A percentile compares a stretch with the other conserved stretches of the same genome.
Conservation (phyloP, 2,888 invertebrate genomes). For the Sphecodes monilicornis region DNA sequence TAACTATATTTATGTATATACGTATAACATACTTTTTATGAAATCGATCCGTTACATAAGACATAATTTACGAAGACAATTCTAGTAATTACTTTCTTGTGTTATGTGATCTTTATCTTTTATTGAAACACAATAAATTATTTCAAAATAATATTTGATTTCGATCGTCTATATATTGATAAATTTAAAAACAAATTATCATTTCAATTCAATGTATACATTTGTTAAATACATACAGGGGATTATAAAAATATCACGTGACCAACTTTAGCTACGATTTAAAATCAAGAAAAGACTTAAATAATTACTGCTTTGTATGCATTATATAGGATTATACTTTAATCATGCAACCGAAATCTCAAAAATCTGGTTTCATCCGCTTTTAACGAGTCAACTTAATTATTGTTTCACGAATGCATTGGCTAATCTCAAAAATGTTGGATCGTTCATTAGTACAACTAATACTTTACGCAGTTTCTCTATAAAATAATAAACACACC, state of each 20-base stretch:
- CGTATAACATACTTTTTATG: not conserved
- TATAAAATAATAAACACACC: too few relatives aligned
- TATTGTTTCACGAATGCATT: not conserved
- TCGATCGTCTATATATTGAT: not conserved
- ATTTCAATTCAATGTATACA: not conserved
- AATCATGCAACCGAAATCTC: not conserved
- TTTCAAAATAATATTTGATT: not conserved
- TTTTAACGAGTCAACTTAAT: not conserved
- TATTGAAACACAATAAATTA: not conserved
- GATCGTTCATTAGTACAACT: not conserved
- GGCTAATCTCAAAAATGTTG: not conserved
- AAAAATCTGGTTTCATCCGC: not conserved
- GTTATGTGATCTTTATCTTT: not conserved
- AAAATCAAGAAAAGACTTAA: not conserved
- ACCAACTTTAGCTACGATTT: not conserved
- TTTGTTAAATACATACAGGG: not conserved
- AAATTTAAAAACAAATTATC: not conserved
- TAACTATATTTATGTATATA: not conserved
- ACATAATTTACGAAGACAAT: not conserved
- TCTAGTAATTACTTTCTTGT: not conserved
- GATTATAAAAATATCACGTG: not conserved
- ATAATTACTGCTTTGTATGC: not conserved
- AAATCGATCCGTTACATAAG: not conserved
- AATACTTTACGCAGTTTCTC: too few relatives aligned
- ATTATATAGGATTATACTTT: not conserved